phyloP scores from a whole-genome alignment of 92 coral and sea anemone genomes.

The Umimayanthus kanabou region DNA sequence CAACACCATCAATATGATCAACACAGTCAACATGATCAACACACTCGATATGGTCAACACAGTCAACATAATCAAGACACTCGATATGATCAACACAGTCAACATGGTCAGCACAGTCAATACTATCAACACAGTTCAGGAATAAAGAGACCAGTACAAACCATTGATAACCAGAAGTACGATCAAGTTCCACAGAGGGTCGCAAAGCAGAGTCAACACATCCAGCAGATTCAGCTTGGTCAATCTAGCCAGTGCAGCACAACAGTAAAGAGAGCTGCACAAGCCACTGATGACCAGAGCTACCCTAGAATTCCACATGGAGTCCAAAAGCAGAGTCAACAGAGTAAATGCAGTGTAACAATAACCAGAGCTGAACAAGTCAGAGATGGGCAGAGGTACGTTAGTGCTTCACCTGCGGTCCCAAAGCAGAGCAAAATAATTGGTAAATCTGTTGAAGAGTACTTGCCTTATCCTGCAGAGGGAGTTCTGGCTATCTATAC shows the following conservation, averaged over 20 bases:
- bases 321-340: slow-evolving; percentile 14
- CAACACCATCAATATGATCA: no score
- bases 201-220: background rate
- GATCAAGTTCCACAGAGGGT: no score
- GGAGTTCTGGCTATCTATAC: slow-evolving; percentile 83
- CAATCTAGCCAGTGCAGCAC: background rate
- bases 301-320: background rate
- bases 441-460: background rate
- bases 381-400: background rate
- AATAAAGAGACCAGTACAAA: background rate
- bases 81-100: background rate
- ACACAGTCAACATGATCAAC: no score
- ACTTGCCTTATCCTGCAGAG: slow-evolving; percentile 74
- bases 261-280: background rate
- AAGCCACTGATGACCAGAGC: background rate
- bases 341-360: background rate
- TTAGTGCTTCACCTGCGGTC: background rate
- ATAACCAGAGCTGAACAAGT: no score
- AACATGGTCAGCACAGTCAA: no score
- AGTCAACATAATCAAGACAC: background rate
- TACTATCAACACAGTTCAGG: background rate
- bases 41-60: no score
- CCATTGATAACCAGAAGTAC: background rate
- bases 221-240: background rate
- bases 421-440: background rate